These are phyloP conservation scores for Parapsyche elsis DNA, from an alignment of 1,140 invertebrate species.

Conservation along the genomic window DNA sequence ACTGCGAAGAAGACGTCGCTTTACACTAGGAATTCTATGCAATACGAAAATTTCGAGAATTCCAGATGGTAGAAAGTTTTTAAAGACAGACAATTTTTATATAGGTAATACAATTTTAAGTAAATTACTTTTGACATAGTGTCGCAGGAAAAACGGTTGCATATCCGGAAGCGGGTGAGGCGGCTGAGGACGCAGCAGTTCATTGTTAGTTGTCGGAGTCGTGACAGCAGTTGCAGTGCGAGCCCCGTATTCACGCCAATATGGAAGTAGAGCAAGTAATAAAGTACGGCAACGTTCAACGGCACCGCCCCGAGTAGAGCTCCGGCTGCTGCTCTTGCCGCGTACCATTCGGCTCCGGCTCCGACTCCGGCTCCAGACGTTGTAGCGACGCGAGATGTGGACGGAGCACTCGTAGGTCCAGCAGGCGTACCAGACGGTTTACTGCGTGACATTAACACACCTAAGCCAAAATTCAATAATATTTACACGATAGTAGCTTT, in stretches of 20 bases:
- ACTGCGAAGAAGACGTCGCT: too few species aligned
- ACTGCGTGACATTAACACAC: conserved; percentile 82
- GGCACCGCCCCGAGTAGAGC: conserved; percentile 82
- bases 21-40: too few species aligned
- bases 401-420: conserved; percentile 49
- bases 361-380: conserved; percentile 69
- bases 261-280: conserved; percentile 81
- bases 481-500: too few species aligned
- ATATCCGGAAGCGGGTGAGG: conserved; percentile 88
- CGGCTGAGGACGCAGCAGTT: conserved; percentile 84
- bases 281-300: conserved; percentile 86
- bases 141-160: conserved; percentile 94
- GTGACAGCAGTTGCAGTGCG: conserved; percentile 54
- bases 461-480: conserved; percentile 61
- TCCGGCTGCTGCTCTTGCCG: conserved; percentile 81
- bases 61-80: too few species aligned
- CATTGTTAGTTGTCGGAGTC: conserved; percentile 58
- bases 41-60: too few species aligned
- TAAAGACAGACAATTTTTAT: too few species aligned
- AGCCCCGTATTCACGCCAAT: conserved; percentile 71
- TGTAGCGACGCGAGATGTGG: conserved; percentile 54
- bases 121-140: conserved; percentile 89
- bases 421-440: conserved; percentile 66
- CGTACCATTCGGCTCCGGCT: conserved; percentile 79
- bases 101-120: not conserved